These are phyloP conservation scores for Protula sp. DNA, from an alignment of 2,888 invertebrate species.

Conservation along the genomic window DNA sequence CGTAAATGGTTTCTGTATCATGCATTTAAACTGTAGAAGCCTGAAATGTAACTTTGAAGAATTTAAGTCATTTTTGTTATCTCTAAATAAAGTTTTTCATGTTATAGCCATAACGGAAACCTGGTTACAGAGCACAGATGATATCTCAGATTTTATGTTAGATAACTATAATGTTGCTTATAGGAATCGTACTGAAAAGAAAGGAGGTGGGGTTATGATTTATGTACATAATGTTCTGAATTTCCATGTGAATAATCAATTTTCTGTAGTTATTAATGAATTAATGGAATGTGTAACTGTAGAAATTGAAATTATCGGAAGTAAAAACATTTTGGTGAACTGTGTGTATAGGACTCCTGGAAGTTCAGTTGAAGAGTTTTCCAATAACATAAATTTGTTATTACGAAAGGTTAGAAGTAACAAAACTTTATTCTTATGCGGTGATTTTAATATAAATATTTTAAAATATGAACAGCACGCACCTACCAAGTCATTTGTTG, in stretches of 20 bases:
- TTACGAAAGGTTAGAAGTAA: too few relatives aligned
- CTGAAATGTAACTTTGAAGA: not conserved
- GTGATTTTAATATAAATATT: not conserved
- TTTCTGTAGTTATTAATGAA: too few relatives aligned
- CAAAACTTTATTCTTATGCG: not conserved
- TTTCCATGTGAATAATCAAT: too few relatives aligned
- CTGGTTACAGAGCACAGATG: not conserved
- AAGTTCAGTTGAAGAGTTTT: not conserved
- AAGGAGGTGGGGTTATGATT: not conserved
- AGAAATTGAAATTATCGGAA: too few relatives aligned
- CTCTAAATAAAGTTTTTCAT: not conserved
- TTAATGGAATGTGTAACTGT: too few relatives aligned
- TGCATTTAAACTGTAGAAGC: not conserved
- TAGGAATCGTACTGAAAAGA: not conserved
- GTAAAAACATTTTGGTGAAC: not conserved
- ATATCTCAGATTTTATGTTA: not conserved
- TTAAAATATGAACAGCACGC: not conserved
- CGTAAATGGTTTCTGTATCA: not conserved
- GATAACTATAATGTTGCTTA: not conserved
- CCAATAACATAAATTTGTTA: not conserved
- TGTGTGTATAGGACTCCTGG: not conserved
- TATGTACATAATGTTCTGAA: not conserved
- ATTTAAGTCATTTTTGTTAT: not conserved
- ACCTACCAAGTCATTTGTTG: not conserved
- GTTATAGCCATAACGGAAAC: not conserved